Evolutionary conservation across 2,888 invertebrate species (phyloP).

Genomic region (Allacma fusca): DNA sequence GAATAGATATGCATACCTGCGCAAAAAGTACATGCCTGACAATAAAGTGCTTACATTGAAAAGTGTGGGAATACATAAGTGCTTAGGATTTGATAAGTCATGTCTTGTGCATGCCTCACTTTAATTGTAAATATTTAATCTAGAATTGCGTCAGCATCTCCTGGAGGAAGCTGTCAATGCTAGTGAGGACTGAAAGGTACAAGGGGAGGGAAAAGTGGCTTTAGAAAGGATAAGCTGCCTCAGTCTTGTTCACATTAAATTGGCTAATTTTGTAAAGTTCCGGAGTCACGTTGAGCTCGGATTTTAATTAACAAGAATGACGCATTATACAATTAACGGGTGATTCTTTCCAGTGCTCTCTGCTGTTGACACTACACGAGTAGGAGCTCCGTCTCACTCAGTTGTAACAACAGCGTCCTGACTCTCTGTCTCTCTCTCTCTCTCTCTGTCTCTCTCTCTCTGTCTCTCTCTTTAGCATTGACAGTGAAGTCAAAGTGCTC

Average conservation of each 20-base stretch:
- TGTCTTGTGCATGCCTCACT: too few relatives aligned
- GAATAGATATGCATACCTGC: too few relatives aligned
- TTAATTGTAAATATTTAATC: not conserved
- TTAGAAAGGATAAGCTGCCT: not conserved
- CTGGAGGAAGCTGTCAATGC: too few relatives aligned
- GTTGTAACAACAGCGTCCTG: not conserved
- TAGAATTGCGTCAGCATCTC: not conserved
- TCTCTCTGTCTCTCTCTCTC: not conserved
- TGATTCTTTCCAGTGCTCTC: slow-evolving; percentile 33
- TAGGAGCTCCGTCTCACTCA: not conserved
- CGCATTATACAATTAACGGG: slow-evolving; percentile 39
- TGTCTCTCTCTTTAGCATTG: not conserved
- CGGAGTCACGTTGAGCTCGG: not conserved
- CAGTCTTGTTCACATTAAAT: slow-evolving; percentile 6
- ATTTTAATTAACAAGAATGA: slow-evolving; percentile 43
- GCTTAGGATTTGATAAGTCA: too few relatives aligned
- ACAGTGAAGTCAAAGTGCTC: too few relatives aligned
- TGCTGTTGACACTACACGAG: slow-evolving; percentile 13
- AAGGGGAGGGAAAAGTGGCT: too few relatives aligned
- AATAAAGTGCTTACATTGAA: too few relatives aligned
- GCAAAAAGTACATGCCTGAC: too few relatives aligned
- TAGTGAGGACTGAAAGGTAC: too few relatives aligned
- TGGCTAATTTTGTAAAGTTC: slow-evolving; percentile 34
- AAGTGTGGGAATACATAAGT: too few relatives aligned
- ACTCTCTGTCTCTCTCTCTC: not conserved